Conservation (phyloP, 2,888 invertebrate species). For the Camptogramma bilineatum region DNA sequence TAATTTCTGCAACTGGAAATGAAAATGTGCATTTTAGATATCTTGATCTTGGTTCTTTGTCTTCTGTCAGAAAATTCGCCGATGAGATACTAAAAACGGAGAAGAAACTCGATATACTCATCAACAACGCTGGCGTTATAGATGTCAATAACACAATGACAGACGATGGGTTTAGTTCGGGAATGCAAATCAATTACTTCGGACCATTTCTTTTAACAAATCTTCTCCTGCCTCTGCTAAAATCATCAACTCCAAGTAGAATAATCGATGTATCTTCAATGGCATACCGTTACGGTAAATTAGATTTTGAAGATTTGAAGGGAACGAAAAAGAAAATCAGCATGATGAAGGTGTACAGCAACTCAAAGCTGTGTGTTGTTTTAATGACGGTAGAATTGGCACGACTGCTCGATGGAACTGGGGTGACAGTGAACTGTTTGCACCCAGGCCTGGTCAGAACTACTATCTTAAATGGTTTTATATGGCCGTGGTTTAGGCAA, state of each 20-base stretch:
- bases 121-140: conserved; percentile 87
- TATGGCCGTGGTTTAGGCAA: conserved; percentile 58
- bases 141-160: conserved; percentile 72
- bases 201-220: conserved; percentile 88
- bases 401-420: conserved; percentile 87
- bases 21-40: conserved; percentile 66
- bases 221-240: conserved; percentile 80
- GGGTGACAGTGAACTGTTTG: conserved; percentile 90
- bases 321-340: conserved; percentile 46
- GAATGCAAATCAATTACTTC: conserved; percentile 86
- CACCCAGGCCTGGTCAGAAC: conserved; percentile 91
- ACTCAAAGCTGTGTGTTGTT: conserved; percentile 91
- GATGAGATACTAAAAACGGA: conserved; percentile 81
- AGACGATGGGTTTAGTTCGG: conserved; percentile 86
- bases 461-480: conserved; percentile 74
- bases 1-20: conserved; percentile 60
- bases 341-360: conserved; percentile 53
- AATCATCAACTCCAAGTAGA: conserved; percentile 69
- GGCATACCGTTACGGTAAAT: conserved; percentile 54
- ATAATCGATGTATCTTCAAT: conserved; percentile 71
- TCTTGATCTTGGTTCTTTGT: conserved; percentile 81
- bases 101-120: conserved; percentile 83
- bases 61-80: conserved; percentile 86
- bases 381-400: conserved; percentile 90
- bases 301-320: conserved; percentile 61